A percentile compares a stretch with the other conserved stretches of the same genome.
Conservation (phyloP, 1,140 invertebrate genomes). For the Dysdera silvatica region DNA sequence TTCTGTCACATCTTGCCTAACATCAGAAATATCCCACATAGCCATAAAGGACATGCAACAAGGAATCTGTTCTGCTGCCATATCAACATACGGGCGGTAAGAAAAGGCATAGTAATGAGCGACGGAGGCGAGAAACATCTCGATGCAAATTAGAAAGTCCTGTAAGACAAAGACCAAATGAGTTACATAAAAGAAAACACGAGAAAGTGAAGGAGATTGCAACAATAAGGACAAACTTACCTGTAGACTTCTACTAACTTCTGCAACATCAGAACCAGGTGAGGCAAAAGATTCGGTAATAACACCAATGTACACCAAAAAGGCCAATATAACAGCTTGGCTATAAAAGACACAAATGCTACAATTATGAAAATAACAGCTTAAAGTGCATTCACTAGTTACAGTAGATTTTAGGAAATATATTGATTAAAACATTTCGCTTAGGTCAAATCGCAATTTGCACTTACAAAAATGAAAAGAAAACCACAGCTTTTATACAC, state of each 20-base stretch:
- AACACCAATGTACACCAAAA: conserved; percentile 67
- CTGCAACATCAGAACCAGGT: conserved; percentile 51
- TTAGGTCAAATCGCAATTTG: neutral
- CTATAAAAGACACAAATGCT: conserved; percentile 50
- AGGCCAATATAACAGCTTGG: conserved; percentile 81
- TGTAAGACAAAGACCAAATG: conserved; percentile 45
- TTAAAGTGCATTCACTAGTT: neutral
- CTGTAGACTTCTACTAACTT: conserved; percentile 60
- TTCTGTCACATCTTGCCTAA: conserved; percentile 81
- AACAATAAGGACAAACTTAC: conserved; percentile 47
- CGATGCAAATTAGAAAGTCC: conserved; percentile 93
- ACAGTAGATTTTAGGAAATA: too few relatives aligned
- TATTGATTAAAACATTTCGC: too few relatives aligned
- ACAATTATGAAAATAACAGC: neutral
- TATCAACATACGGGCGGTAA: conserved; percentile 69
- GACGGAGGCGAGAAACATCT: conserved; percentile 93
- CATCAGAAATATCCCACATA: conserved; percentile 93
- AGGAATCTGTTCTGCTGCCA: conserved; percentile 47
- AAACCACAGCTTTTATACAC: conserved; percentile 96
- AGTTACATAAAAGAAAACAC: neutral
- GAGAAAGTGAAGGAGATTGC: too few relatives aligned
- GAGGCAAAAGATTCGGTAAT: conserved; percentile 63
- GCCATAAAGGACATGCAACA: conserved; percentile 59
- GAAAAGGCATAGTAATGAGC: conserved; percentile 94
- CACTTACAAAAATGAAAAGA: conserved; percentile 96